Evolutionary conservation across 2,888 invertebrate species (phyloP).

Genomic region (Sphaerophoria rueppellii): DNA sequence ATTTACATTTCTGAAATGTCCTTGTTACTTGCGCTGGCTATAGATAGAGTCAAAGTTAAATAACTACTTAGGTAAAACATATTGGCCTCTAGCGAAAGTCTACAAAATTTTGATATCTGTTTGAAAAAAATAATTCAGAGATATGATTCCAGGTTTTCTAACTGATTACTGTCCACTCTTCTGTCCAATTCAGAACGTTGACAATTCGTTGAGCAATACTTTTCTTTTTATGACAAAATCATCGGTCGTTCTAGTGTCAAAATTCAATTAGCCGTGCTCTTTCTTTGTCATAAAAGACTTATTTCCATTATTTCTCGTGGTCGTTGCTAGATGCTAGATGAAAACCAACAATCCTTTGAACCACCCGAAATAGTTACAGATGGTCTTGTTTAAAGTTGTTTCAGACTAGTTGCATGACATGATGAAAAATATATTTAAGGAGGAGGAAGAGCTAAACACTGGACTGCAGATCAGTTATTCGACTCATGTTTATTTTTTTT

Average conservation of each 20-base stretch:
- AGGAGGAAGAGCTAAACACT: conserved; percentile 53
- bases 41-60: no score
- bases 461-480: conserved; percentile 72
- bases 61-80: neutral
- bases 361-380: conserved; percentile 12
- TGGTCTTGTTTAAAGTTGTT: no score
- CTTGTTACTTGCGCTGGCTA: no score
- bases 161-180: no score
- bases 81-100: neutral
- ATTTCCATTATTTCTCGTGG: conserved; percentile 26
- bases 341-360: neutral
- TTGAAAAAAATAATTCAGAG: conserved; percentile 16
- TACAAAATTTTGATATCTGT: neutral
- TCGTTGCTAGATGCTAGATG: neutral
- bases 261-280: conserved; percentile 68
- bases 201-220: conserved; percentile 19
- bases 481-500: conserved; percentile 68
- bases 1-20: neutral
- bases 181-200: no score
- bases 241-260: conserved; percentile 17
- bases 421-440: neutral
- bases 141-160: conserved; percentile 64
- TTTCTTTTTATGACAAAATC: neutral
- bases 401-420: neutral
- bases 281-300: conserved; percentile 61